These are phyloP conservation scores for Pygocentrus nattereri DNA, from an alignment of 2,797 vertebrate genomes.

Conservation along the genomic window DNA sequence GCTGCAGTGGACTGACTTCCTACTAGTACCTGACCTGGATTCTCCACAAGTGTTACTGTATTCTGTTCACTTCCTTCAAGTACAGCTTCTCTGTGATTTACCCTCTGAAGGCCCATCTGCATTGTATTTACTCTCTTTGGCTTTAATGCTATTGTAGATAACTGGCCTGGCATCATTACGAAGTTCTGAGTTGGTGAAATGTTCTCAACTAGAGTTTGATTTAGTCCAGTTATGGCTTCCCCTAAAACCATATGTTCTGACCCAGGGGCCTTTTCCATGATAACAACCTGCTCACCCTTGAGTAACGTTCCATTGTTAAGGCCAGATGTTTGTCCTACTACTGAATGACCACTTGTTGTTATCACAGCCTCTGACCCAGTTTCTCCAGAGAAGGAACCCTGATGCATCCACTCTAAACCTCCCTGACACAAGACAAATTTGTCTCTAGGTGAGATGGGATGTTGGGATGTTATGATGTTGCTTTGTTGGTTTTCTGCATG, in stretches of 20 bases:
- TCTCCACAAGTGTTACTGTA: not conserved
- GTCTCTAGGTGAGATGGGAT: not conserved
- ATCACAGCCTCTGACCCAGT: not conserved
- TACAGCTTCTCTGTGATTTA: not conserved
- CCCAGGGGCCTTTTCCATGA: not conserved
- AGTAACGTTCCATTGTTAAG: not conserved
- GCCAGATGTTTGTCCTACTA: not conserved
- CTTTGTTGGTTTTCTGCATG: not conserved
- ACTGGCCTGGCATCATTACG: conserved; percentile 12
- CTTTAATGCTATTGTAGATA: not conserved
- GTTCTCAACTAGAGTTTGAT: not conserved
- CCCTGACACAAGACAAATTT: not conserved
- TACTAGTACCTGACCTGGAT: not conserved
- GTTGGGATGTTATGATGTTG: not conserved
- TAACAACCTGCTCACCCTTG: not conserved
- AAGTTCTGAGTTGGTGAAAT: conserved; percentile 3
- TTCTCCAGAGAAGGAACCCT: not conserved
- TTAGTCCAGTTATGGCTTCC: not conserved
- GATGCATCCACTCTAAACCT: not conserved
- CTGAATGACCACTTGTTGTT: not conserved
- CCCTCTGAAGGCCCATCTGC: not conserved
- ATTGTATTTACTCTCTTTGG: not conserved
- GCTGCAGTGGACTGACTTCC: not conserved
- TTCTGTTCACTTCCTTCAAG: not conserved
- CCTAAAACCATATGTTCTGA: not conserved